Percentiles rank a stretch among this genome's conserved stretches.
Evolutionary conservation across 2,888 invertebrate genomes (phyloP).

Genomic region (Drosophila picticornis): DNA sequence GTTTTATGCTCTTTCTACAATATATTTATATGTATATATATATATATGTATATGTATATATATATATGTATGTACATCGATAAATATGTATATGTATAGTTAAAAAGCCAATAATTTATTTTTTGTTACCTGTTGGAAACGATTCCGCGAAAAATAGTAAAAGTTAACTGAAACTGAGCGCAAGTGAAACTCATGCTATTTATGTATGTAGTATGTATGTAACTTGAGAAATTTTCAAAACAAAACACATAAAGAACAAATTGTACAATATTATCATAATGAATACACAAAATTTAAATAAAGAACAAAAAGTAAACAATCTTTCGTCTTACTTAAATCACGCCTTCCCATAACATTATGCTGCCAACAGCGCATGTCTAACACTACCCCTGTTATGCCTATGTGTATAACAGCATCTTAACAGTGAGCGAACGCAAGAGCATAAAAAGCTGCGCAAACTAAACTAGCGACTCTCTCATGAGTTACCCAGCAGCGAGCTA

Average conservation of each 20-base stretch:
- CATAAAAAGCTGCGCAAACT: background rate
- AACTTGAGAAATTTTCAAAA: slow-evolving; percentile 71
- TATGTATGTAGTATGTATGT: slow-evolving; percentile 43
- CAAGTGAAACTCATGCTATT: slow-evolving; percentile 45
- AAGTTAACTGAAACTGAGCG: slow-evolving; percentile 64
- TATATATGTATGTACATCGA: slow-evolving; percentile 36
- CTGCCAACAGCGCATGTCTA: slow-evolving; percentile 5
- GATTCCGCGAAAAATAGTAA: slow-evolving; percentile 80
- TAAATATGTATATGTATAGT: slow-evolving; percentile 32
- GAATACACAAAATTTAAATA: slow-evolving; percentile 80
- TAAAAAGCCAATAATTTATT: slow-evolving; percentile 79
- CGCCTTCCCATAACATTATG: background rate
- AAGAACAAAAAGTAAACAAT: slow-evolving; percentile 72
- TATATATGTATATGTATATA: slow-evolving; percentile 35
- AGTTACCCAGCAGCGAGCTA: background rate
- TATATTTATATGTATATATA: slow-evolving; percentile 27
- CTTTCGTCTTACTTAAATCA: slow-evolving; percentile 3
- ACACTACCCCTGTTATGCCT: slow-evolving; percentile 29
- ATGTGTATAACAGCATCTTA: slow-evolving; percentile 16
- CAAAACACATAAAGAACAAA: slow-evolving; percentile 55
- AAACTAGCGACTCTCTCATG: background rate
- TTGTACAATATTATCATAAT: slow-evolving; percentile 80
- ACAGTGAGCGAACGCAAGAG: slow-evolving; percentile 11
- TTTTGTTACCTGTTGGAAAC: slow-evolving; percentile 80
- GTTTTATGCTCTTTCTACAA: slow-evolving; percentile 77